Percentiles rank a stretch among this genome's conserved stretches.
These are phyloP conservation scores for Phalanger gymnotis DNA, from an alignment of 2,797 vertebrate genomes.

Conservation along the genomic window DNA sequence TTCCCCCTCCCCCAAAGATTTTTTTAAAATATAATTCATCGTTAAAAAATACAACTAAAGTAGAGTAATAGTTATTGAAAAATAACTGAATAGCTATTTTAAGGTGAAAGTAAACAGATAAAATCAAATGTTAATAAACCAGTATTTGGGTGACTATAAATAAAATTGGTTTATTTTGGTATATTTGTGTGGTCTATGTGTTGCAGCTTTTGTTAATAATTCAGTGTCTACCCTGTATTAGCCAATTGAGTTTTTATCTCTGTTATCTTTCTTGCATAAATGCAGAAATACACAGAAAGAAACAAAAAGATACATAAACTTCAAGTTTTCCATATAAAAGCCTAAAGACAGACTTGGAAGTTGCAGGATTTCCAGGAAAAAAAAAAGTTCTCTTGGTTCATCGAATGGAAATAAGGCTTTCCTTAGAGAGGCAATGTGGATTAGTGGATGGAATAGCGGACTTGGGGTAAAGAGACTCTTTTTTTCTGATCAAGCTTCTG, in stretches of 20 bases:
- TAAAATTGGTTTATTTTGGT: background rate
- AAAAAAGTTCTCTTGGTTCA: background rate
- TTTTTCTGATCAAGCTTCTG: background rate
- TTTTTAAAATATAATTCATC: background rate
- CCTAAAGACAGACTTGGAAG: background rate
- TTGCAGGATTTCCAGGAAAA: background rate
- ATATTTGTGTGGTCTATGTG: background rate
- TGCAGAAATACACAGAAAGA: background rate
- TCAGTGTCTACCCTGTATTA: background rate
- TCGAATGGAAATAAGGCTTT: background rate
- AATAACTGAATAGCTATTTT: background rate
- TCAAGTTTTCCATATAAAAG: background rate
- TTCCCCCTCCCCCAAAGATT: too few relatives aligned
- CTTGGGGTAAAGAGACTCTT: background rate
- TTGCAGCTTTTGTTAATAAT: background rate
- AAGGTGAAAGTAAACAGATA: background rate
- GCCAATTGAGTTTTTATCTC: background rate
- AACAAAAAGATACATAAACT: background rate
- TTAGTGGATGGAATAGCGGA: background rate
- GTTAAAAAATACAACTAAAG: background rate
- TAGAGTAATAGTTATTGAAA: background rate
- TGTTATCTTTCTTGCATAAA: background rate
- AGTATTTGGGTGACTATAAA: background rate
- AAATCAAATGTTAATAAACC: background rate
- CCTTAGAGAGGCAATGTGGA: background rate